Conservation (phyloP, 2,888 invertebrate species). For the Clistopyga incitator region DNA sequence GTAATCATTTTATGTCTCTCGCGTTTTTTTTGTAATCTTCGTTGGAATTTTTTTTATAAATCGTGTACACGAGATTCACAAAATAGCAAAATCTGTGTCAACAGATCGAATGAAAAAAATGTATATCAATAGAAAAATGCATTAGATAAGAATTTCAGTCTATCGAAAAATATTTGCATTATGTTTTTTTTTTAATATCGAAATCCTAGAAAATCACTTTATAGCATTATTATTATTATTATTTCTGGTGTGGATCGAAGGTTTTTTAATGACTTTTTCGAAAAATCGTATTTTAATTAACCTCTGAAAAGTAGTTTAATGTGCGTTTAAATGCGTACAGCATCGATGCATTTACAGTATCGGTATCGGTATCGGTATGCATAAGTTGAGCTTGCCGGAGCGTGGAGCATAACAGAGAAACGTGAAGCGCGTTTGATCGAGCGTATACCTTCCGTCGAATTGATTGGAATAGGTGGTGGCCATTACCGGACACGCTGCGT, state of each 20-base stretch:
- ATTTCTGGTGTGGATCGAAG: too few relatives aligned
- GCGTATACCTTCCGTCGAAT: conserved; percentile 66
- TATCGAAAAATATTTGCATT: too few relatives aligned
- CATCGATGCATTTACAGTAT: conserved; percentile 9
- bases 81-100: too few relatives aligned
- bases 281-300: background rate
- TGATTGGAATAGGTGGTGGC: conserved; percentile 69
- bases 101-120: too few relatives aligned
- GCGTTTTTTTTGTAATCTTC: too few relatives aligned
- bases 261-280: background rate
- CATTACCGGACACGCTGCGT: conserved; percentile 64
- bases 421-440: conserved; percentile 45
- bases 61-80: background rate
- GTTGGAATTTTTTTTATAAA: too few relatives aligned
- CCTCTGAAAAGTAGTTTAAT: too few relatives aligned
- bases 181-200: too few relatives aligned
- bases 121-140: too few relatives aligned
- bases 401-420: conserved; percentile 34
- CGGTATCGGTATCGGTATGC: conserved; percentile 8
- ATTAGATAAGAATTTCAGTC: too few relatives aligned
- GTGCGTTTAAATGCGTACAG: background rate
- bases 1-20: conserved; percentile 13
- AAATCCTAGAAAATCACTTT: too few relatives aligned
- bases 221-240: too few relatives aligned
- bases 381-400: conserved; percentile 13